These are phyloP conservation scores for Apis cerana DNA, from an alignment of 1,140 invertebrate species.

Conservation along the genomic window DNA sequence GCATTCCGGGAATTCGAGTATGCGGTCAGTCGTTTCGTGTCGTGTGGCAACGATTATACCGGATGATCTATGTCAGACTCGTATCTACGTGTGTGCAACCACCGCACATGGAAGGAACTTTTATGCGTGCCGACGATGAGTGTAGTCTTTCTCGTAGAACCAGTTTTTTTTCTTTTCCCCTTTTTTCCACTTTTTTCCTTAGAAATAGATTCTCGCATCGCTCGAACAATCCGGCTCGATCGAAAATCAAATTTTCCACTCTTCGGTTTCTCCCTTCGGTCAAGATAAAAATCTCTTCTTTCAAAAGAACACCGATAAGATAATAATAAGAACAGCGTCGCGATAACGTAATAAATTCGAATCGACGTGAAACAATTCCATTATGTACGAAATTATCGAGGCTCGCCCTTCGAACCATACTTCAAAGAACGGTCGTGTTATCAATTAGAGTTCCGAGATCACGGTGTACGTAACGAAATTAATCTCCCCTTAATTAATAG, in stretches of 20 bases:
- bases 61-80: conserved; percentile 38
- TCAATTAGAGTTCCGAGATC: conserved; percentile 51
- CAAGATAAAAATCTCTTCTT: too few relatives aligned
- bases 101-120: background rate
- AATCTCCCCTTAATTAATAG: conserved; percentile 48
- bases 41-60: conserved; percentile 64
- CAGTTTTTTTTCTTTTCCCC: background rate
- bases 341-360: too few relatives aligned
- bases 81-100: background rate
- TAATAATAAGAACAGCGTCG: too few relatives aligned
- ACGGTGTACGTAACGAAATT: conserved; percentile 45
- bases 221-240: too few relatives aligned
- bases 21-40: conserved; percentile 60
- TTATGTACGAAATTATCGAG: background rate
- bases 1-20: conserved; percentile 62
- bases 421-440: conserved; percentile 42
- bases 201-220: background rate
- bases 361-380: too few relatives aligned
- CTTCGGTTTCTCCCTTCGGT: too few relatives aligned
- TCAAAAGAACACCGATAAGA: too few relatives aligned
- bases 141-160: background rate
- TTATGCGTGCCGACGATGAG: conserved; percentile 7
- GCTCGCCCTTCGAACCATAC: background rate
- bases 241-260: too few relatives aligned
- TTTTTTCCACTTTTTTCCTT: background rate